Evolutionary conservation across 2,888 invertebrate genomes (phyloP).

Genomic region (Yponomeuta malinellus): DNA sequence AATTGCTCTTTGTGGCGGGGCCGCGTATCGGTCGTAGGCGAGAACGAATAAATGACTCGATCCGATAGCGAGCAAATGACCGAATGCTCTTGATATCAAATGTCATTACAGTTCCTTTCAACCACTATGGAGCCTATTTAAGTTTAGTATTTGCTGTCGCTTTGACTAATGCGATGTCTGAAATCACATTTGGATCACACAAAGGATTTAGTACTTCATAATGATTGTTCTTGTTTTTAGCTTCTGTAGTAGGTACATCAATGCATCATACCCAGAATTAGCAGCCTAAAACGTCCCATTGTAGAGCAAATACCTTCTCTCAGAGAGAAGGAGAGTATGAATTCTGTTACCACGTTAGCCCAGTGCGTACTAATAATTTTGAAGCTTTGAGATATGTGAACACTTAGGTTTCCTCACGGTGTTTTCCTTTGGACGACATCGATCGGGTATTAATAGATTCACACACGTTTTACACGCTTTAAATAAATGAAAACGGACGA

Average conservation of each 20-base stretch:
- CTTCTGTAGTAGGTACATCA: too few relatives aligned
- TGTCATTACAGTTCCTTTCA: neutral
- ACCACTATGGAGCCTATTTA: neutral
- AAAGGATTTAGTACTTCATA: too few relatives aligned
- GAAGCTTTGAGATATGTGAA: too few relatives aligned
- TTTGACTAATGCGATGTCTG: neutral
- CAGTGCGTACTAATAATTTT: too few relatives aligned
- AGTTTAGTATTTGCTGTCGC: neutral
- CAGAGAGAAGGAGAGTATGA: too few relatives aligned
- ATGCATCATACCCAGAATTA: too few relatives aligned
- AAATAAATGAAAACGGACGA: constrained; percentile 43
- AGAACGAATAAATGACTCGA: constrained; percentile 18
- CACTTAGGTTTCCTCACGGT: neutral
- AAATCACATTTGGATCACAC: neutral
- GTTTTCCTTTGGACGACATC: neutral
- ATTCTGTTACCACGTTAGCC: too few relatives aligned
- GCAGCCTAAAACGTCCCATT: neutral
- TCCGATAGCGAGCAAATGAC: constrained; percentile 15
- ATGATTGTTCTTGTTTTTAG: too few relatives aligned
- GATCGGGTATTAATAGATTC: constrained; percentile 13
- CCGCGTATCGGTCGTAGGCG: constrained; percentile 19
- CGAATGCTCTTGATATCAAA: neutral
- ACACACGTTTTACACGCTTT: constrained; percentile 12
- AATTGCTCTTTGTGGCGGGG: constrained; percentile 55
- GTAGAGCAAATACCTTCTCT: neutral